Percentiles rank a stretch among this genome's conserved stretches.
phyloP scores from a whole-genome alignment of 2,797 vertebrate genomes.

The Darevskia mixta region DNA sequence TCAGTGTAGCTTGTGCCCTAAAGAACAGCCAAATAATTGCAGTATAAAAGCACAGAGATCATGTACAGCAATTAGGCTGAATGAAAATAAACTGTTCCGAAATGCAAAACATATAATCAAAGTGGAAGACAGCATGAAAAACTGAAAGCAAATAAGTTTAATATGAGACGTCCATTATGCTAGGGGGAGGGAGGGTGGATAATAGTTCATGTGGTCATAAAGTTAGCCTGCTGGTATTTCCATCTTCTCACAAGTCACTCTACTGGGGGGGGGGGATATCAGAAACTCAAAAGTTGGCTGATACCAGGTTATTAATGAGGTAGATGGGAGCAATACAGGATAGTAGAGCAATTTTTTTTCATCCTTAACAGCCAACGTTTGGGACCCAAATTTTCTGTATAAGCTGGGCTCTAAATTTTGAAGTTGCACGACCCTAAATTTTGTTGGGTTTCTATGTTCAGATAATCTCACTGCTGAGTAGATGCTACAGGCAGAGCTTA shows the following conservation, averaged over 20 bases:
- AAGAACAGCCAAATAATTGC: slow-evolving; percentile 44
- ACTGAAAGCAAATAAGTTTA: neutral
- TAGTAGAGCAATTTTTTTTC: neutral
- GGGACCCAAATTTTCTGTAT: neutral
- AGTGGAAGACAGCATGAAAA: slow-evolving; percentile 25
- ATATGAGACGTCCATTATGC: slow-evolving; percentile 19
- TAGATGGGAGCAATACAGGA: neutral
- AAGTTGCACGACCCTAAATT: neutral
- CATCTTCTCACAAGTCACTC: neutral
- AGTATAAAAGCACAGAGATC: slow-evolving; percentile 39
- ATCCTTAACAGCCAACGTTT: neutral
- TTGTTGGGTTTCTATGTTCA: neutral
- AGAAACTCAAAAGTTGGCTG: neutral
- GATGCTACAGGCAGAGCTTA: neutral
- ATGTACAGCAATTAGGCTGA: slow-evolving; percentile 38
- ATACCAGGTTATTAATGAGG: neutral
- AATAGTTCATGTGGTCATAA: slow-evolving; percentile 1
- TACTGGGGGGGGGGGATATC: neutral
- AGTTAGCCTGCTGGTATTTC: neutral
- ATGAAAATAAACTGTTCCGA: slow-evolving; percentile 44
- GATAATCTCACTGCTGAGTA: neutral
- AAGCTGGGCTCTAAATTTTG: neutral
- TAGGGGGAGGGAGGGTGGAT: neutral
- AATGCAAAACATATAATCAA: slow-evolving; percentile 45
- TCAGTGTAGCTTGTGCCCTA: slow-evolving; percentile 21